phyloP scores from a whole-genome alignment of 2,113 vertebrate species.

The Ammodytes dubius region DNA sequence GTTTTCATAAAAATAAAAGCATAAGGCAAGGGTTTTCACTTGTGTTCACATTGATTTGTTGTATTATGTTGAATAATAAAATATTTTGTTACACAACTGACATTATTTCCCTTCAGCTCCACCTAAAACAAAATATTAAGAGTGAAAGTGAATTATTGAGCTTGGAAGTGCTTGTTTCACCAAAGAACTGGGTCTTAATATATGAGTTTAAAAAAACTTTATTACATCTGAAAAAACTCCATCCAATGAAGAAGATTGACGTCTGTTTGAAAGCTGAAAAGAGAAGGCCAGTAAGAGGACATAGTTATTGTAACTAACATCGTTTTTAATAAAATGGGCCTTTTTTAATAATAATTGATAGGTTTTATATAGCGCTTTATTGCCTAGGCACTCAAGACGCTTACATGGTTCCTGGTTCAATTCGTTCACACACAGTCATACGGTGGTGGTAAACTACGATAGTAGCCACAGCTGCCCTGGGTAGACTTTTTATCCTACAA shows the following conservation, averaged over 20 bases:
- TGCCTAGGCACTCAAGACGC: no score
- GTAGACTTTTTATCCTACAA: background rate
- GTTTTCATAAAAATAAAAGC: conserved; percentile 73
- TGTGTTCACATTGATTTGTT: conserved; percentile 53
- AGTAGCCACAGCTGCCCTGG: no score
- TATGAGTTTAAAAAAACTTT: background rate
- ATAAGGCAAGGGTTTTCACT: conserved; percentile 8
- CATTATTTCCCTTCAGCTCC: conserved; percentile 16
- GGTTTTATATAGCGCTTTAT: no score
- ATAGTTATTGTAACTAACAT: background rate
- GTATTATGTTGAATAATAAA: conserved; percentile 54
- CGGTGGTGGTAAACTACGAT: no score
- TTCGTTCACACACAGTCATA: no score
- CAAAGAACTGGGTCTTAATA: no score
- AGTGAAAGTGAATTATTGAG: background rate
- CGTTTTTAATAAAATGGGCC: background rate
- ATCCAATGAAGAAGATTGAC: background rate
- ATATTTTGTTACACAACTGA: conserved; percentile 40
- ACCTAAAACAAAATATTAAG: background rate
- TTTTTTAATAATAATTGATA: no score
- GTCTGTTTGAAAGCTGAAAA: background rate
- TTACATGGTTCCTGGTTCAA: no score
- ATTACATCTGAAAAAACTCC: background rate
- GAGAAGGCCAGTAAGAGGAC: background rate
- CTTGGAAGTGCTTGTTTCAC: background rate